These are phyloP conservation scores for Globodera rostochiensis DNA, from an alignment of 1,140 invertebrate genomes.

Conservation along the genomic window DNA sequence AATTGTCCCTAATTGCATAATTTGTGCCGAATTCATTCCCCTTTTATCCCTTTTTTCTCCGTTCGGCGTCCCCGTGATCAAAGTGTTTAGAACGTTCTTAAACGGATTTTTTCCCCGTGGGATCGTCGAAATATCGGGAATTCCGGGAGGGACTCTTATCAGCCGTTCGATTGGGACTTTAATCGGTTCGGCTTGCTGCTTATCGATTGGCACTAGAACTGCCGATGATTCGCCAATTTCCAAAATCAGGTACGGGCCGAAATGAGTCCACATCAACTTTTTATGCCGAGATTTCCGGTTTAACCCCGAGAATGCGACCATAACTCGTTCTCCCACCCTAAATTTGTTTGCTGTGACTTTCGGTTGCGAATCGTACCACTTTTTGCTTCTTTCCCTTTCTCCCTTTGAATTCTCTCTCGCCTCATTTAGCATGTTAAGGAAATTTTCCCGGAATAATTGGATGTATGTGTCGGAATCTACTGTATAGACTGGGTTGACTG, in stretches of 20 bases:
- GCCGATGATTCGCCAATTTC: constrained; percentile 5
- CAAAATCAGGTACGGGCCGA: constrained; percentile 12
- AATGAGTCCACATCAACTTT: constrained; percentile 16
- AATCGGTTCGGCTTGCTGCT: not conserved
- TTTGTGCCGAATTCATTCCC: not conserved
- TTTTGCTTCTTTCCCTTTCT: constrained; percentile 4
- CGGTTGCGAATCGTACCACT: not conserved
- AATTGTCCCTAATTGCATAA: constrained; percentile 22
- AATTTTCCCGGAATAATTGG: constrained; percentile 19
- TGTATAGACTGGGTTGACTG: not conserved
- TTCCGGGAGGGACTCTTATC: constrained; percentile 14
- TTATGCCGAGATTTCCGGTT: constrained; percentile 2
- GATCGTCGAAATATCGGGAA: constrained; percentile 11
- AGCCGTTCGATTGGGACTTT: constrained; percentile 12
- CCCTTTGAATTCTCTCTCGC: not conserved
- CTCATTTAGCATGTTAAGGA: constrained; percentile 1
- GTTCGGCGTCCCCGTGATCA: not conserved
- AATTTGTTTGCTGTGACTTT: constrained; percentile 16
- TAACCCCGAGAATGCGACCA: constrained; percentile 2
- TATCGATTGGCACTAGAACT: constrained; percentile 16
- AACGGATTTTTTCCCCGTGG: constrained; percentile 13
- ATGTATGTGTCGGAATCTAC: constrained; percentile 4
- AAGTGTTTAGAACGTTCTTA: not conserved
- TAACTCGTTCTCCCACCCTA: not conserved
- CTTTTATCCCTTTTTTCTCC: not conserved